Base-by-base conservation (phyloP, 2,113 vertebrate species). In the Gadus chalcogrammus region DNA sequence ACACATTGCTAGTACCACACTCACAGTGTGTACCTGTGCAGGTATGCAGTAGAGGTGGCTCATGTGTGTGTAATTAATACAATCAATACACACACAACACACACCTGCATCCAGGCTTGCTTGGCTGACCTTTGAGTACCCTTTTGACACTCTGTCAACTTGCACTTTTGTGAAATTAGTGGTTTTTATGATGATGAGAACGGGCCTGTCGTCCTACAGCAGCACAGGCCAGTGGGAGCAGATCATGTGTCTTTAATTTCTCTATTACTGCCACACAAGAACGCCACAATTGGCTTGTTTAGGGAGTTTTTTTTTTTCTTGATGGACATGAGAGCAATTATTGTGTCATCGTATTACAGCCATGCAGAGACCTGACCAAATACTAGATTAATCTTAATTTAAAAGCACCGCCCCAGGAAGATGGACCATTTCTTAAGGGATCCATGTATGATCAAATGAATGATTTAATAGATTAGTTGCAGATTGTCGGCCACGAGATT, bases 131-230 rank as follows among this genome's bases (percentile, higher is more conserved):
- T 82, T 85, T 84, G 81, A 86, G 70, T 24, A 24, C 78, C 72
- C 52, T 68, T 82, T 77, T 79, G 85, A 85, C 84, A 81, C 68
- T 72, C 73, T 72, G 77, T 85, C 80, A 87, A 79, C 80, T 80
- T 77, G 72, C 70, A 81, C 82, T 84, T 35, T 78, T 79, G 85
- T 85, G 85, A 86, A 87, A 90, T 89, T 86, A 88, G 83, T 77
- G 73, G 75, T 79, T 81, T 83, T 88, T 85, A 87, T 85, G 84
- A 81, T 74, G 71, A 88, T 88, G 79, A 88, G 78, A 82, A 85
- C 71, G 82, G 81, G 24, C 82, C 85, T 87, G 87, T 87, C 84
- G 79, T 76, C 77, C 74, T 11, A 70, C 80, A 75, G 71, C 70
- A 15, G 79, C 87, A 76, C 72, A 52, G 71, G 79, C 85, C 63